These are phyloP conservation scores for Zoroaster sp. DNA, from an alignment of 53 echinoderm and acorn worm species.

Conservation along the genomic window DNA sequence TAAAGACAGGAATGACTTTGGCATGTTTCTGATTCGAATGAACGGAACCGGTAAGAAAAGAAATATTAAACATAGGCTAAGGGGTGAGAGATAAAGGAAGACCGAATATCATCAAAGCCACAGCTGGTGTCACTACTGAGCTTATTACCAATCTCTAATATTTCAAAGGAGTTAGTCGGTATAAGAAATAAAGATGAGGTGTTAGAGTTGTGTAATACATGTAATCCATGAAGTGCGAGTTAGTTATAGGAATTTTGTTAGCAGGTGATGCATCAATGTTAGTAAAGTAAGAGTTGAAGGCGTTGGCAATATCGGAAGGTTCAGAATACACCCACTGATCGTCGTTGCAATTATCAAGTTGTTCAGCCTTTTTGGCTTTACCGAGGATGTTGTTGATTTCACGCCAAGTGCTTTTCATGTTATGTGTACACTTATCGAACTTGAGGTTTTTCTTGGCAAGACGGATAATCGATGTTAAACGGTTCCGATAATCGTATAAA, in stretches of 20 bases:
- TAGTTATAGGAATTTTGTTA: not conserved
- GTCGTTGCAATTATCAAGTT: not conserved
- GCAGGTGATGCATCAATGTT: not conserved
- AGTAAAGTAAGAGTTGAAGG: not conserved
- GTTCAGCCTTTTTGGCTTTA: not conserved
- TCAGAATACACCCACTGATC: not conserved
- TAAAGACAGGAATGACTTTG: too few species aligned
- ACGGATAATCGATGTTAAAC: too few species aligned
- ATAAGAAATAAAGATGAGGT: not conserved
- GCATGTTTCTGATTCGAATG: too few species aligned
- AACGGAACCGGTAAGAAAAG: too few species aligned
- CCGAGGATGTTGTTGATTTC: not conserved
- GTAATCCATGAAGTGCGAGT: not conserved
- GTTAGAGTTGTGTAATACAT: not conserved
- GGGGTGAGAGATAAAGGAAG: too few species aligned
- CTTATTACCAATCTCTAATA: not conserved
- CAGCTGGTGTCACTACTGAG: too few species aligned
- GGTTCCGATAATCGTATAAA: too few species aligned
- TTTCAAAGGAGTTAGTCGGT: not conserved
- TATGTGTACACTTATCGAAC: too few species aligned
- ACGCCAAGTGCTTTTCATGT: not conserved
- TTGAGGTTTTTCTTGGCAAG: too few species aligned
- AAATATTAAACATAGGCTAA: too few species aligned
- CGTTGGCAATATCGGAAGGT: not conserved
- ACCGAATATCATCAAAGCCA: too few species aligned